Conservation (phyloP, 2,888 invertebrate species). For the Meghimatium bilineatum region DNA sequence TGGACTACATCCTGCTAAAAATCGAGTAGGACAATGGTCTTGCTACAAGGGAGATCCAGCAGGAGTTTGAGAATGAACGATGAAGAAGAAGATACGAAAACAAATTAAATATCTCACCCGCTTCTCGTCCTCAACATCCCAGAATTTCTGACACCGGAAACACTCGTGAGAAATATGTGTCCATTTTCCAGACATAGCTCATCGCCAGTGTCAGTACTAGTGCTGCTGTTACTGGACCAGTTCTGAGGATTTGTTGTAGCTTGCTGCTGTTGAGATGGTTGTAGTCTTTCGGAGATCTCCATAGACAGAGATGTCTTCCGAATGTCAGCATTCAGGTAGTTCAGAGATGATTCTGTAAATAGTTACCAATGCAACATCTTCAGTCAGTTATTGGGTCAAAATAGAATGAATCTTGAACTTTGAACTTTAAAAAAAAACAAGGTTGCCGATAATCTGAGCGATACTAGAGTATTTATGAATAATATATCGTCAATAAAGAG, state of each 20-base stretch:
- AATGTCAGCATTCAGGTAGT: conserved; percentile 33
- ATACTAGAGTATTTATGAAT: too few relatives aligned
- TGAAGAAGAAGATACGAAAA: too few relatives aligned
- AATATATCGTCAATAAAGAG: too few relatives aligned
- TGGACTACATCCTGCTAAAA: too few relatives aligned
- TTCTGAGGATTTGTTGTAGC: background rate
- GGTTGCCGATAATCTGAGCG: too few relatives aligned
- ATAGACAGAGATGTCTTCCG: conserved; percentile 50
- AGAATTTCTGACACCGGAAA: conserved; percentile 12
- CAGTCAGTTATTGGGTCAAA: background rate
- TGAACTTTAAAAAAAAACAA: background rate
- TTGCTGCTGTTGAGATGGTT: background rate
- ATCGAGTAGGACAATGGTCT: too few relatives aligned
- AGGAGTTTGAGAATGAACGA: too few relatives aligned
- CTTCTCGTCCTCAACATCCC: background rate
- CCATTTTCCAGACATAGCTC: background rate
- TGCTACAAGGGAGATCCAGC: too few relatives aligned
- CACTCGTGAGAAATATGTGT: background rate
- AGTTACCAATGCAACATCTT: background rate
- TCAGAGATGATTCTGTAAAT: conserved; percentile 40
- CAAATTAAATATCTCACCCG: background rate
- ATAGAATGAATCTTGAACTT: background rate
- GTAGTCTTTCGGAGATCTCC: conserved; percentile 46
- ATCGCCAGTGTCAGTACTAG: conserved; percentile 36
- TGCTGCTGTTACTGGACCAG: conserved; percentile 36